phyloP scores from a whole-genome alignment of 2,888 invertebrate species.

The Acleris cristana region DNA sequence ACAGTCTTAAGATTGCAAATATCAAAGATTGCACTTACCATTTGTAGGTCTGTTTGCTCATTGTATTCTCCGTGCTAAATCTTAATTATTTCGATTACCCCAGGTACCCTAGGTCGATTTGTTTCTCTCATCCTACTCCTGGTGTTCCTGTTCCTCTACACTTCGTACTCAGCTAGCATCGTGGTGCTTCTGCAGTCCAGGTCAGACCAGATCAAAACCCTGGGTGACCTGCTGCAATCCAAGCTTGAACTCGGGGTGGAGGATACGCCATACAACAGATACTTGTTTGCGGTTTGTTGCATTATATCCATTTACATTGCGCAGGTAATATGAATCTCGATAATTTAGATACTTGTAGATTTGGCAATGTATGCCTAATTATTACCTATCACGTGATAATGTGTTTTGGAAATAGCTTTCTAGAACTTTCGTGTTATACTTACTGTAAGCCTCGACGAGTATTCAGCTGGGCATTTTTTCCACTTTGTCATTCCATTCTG shows the following conservation, averaged over 20 bases:
- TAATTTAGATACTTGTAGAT: not conserved
- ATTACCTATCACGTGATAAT: too few species aligned
- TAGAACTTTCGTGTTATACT: too few species aligned
- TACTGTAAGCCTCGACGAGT: too few species aligned
- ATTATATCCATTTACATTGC: not conserved
- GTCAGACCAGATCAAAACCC: constrained; percentile 85
- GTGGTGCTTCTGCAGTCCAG: constrained; percentile 88
- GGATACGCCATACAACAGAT: constrained; percentile 85
- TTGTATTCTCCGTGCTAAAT: too few species aligned
- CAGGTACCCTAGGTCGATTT: constrained; percentile 80
- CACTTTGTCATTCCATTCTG: too few species aligned
- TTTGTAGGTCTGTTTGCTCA: too few species aligned
- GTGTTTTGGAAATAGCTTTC: too few species aligned
- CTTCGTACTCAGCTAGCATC: constrained; percentile 89
- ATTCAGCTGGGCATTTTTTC: too few species aligned
- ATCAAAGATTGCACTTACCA: too few species aligned
- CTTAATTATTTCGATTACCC: constrained; percentile 13
- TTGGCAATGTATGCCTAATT: not conserved
- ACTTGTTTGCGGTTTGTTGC: constrained; percentile 80
- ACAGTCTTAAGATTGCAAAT: too few species aligned
- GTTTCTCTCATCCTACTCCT: constrained; percentile 85
- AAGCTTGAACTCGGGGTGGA: constrained; percentile 86
- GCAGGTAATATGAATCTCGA: too few species aligned
- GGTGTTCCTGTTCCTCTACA: constrained; percentile 86
- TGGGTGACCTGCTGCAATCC: constrained; percentile 86